Evolutionary conservation across 2,888 invertebrate genomes (phyloP).

Genomic region (Philereme vetulata): DNA sequence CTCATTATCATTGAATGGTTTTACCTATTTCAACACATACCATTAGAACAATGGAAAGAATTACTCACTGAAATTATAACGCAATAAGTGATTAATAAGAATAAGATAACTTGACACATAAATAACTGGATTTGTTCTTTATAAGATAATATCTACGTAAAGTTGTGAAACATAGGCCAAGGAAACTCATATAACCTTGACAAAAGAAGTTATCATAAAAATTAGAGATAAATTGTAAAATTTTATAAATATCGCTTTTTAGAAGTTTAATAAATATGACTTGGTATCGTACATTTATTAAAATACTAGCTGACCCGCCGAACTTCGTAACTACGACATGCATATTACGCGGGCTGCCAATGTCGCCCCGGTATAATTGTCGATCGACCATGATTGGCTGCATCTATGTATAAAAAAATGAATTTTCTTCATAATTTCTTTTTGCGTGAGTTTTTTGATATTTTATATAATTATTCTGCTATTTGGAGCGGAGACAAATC

Average conservation of each 20-base stretch:
- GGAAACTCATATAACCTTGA: conserved; percentile 64
- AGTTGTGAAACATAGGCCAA: conserved; percentile 71
- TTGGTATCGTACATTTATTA: too few species aligned
- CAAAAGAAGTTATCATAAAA: conserved; percentile 60
- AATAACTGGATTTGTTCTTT: conserved; percentile 44
- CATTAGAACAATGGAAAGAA: conserved; percentile 29
- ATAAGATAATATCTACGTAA: conserved; percentile 48
- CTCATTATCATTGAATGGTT: conserved; percentile 36
- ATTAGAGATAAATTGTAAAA: conserved; percentile 22
- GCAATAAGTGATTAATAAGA: conserved; percentile 23
- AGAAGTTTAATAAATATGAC: not conserved
- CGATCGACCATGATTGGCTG: too few species aligned
- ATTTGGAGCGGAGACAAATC: too few species aligned
- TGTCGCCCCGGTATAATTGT: too few species aligned
- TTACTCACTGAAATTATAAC: conserved; percentile 22
- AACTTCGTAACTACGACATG: too few species aligned
- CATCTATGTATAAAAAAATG: too few species aligned
- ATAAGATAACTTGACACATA: conserved; percentile 39
- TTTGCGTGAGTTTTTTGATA: too few species aligned
- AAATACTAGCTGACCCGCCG: too few species aligned
- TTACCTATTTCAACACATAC: conserved; percentile 52
- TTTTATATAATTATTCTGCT: too few species aligned
- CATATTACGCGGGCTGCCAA: too few species aligned
- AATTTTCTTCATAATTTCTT: too few species aligned
- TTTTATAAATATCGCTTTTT: not conserved